Evolutionary conservation across 2,113 vertebrate genomes (phyloP), one percentile per base, ranked within the genome.

Genomic region (Rhinolophus ferrumequinum): DNA sequence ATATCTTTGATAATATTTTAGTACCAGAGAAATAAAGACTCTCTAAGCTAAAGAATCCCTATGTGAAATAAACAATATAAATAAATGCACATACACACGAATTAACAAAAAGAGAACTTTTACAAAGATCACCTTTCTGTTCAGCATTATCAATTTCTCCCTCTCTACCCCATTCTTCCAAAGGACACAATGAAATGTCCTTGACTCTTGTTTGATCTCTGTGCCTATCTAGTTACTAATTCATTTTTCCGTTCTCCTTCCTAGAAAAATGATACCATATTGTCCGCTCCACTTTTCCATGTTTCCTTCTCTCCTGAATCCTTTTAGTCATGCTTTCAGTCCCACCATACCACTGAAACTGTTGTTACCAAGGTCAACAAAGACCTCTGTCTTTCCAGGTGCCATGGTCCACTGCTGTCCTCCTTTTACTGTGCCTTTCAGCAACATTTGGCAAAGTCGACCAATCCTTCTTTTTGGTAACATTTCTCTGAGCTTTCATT

Each of bases 11-110:
- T 69, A 35, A 33, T 76, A 69, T 72, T 58, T 13, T 82, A 86
- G n/a, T 28, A 73, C 28, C 50, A 60, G 56, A 92, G 41, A 73
- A 81, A 85, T 69, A 64, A 88, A 97, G 62, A 73, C 33, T 67
- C 56, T 64, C 50, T 21, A 54, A 77, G 64, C 60, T 92, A 67
- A 58, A 60, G 13, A 95, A 69, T 84, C 13, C 21, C 52, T 58
- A 58, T 66, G 28, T 9, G 38, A 94, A 83, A 50, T 72, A 81
- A 85, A 85, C 9, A 7, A 11, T 52, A 47, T 19, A 92, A 70
- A 70, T 69, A 47, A 54, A 47, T 22, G 69, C 22, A 8, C 11
- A 14, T 54, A n/a, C 14, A 47, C 14, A 33, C 1, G 2, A 54
- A 60, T 88, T 18, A 88, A 38, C 62, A 66, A 47, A 54, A 60